Evolutionary conservation across 2,797 vertebrate genomes (phyloP).

Genomic region (Hemibagrus guttatus): DNA sequence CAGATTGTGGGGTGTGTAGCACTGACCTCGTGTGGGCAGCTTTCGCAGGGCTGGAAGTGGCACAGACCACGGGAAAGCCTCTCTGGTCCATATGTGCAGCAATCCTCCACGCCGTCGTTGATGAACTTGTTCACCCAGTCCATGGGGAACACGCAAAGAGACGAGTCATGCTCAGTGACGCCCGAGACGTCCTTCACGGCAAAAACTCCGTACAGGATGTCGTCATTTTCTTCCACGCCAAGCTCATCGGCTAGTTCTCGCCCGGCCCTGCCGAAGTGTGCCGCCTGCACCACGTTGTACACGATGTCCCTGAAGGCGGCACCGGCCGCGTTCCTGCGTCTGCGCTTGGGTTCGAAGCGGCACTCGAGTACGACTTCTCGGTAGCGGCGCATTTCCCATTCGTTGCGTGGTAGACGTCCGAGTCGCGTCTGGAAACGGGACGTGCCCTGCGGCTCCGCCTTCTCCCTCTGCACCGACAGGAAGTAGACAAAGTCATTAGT

Average conservation of each 20-base stretch:
- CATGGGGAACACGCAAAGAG: conserved; percentile 87
- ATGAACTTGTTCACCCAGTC: conserved; percentile 82
- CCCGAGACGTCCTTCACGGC: conserved; percentile 67
- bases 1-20: not conserved
- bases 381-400: conserved; percentile 82
- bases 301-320: conserved; percentile 61
- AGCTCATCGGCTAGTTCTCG: conserved; percentile 76
- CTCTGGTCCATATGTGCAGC: conserved; percentile 79
- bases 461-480: conserved; percentile 84
- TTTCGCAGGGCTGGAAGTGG: conserved; percentile 86
- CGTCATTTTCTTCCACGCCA: conserved; percentile 64
- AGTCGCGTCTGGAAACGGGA: conserved; percentile 86
- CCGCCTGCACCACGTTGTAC: conserved; percentile 88
- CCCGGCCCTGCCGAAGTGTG: conserved; percentile 76
- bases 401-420: conserved; percentile 78
- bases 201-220: conserved; percentile 87
- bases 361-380: conserved; percentile 83
- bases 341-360: conserved; percentile 73
- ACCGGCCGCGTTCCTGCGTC: conserved; percentile 55
- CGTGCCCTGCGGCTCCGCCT: conserved; percentile 49
- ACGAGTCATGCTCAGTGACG: conserved; percentile 68
- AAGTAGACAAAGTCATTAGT: conserved; percentile 85
- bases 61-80: conserved; percentile 82
- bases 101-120: conserved; percentile 81
- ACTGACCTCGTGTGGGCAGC: conserved; percentile 81